Evolutionary conservation across 1,140 invertebrate species (phyloP).

Genomic region (Monochamus saltuarius): DNA sequence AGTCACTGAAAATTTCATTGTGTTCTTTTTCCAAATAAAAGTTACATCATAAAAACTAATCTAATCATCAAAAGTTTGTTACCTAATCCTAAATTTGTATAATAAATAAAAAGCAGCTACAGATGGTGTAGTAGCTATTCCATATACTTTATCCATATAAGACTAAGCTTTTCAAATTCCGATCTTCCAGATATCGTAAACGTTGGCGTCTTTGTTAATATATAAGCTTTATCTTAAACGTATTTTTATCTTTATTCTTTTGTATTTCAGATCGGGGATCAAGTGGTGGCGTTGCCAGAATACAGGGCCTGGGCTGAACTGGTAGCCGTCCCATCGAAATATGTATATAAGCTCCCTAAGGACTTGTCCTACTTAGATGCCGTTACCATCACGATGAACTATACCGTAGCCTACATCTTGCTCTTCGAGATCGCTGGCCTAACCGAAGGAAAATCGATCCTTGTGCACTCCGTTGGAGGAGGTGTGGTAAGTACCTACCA

Average conservation of each 20-base stretch:
- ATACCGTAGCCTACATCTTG: slow-evolving; percentile 81
- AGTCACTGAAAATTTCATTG: no score
- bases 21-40: no score
- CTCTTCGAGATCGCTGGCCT: slow-evolving; percentile 82
- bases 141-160: no score
- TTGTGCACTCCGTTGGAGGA: slow-evolving; percentile 84
- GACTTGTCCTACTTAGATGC: slow-evolving; percentile 78
- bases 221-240: not conserved
- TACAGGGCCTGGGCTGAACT: slow-evolving; percentile 84
- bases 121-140: no score
- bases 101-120: no score
- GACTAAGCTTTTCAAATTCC: no score
- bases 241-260: not conserved
- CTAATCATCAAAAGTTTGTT: no score
- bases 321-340: slow-evolving; percentile 72
- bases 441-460: slow-evolving; percentile 73
- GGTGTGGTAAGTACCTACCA: slow-evolving; percentile 76
- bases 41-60: no score
- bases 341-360: slow-evolving; percentile 77
- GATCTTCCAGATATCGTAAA: no score
- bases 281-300: slow-evolving; percentile 81
- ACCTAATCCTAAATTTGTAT: no score
- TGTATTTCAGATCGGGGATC: slow-evolving; percentile 73
- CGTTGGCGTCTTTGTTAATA: no score
- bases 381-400: slow-evolving; percentile 82